A percentile compares a stretch with the other conserved stretches of the same genome.
These are phyloP conservation scores for Ephydatia muelleri DNA, from an alignment of 37 sponge, comb jelly and placozoan genomes.

Conservation along the genomic window DNA sequence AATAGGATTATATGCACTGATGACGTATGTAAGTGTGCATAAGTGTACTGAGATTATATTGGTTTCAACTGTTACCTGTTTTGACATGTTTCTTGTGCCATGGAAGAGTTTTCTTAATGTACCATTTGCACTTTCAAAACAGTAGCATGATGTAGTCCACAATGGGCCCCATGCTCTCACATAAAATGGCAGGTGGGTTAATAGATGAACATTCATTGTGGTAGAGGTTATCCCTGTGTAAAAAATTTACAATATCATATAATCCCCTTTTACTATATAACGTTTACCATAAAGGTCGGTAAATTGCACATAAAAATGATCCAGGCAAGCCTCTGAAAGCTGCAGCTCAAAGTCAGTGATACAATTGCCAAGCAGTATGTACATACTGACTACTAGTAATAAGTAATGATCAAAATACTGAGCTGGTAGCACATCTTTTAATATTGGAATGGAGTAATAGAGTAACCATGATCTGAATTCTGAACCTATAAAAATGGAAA, in stretches of 20 bases:
- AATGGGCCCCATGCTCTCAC: slow-evolving; percentile 1
- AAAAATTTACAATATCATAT: background rate
- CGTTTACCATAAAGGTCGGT: background rate
- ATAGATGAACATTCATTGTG: slow-evolving; percentile 1
- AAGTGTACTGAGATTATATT: slow-evolving; percentile 1
- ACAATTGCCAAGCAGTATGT: background rate
- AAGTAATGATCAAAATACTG: background rate
- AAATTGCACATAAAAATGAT: background rate
- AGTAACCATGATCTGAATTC: background rate
- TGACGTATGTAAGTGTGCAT: background rate
- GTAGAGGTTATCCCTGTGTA: background rate
- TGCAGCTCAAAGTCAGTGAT: background rate
- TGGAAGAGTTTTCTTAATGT: background rate
- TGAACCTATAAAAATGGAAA: background rate
- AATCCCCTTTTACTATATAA: background rate
- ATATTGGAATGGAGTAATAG: background rate
- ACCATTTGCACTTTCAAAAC: slow-evolving; percentile 1
- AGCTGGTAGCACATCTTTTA: background rate
- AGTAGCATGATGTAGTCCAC: background rate
- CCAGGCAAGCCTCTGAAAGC: background rate
- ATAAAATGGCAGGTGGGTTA: background rate
- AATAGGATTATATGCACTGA: background rate
- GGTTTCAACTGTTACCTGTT: background rate
- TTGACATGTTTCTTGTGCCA: slow-evolving; percentile 1
- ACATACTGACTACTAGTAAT: background rate